Percentiles rank a stretch among this genome's conserved stretches.
phyloP scores from a whole-genome alignment of 1,140 invertebrate genomes.

The Diachasmimorpha longicaudata region DNA sequence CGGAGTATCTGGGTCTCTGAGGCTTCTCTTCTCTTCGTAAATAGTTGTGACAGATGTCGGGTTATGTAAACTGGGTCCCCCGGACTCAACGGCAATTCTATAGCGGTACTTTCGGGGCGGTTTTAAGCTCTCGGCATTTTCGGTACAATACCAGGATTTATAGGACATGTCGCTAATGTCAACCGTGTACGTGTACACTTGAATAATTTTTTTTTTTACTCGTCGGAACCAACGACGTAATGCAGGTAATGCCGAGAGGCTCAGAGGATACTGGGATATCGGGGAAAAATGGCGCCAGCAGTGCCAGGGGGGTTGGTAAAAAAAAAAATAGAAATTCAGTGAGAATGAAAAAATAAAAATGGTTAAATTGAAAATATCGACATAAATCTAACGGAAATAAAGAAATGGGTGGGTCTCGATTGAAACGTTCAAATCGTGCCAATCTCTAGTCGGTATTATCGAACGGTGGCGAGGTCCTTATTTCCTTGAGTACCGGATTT shows the following conservation, averaged over 20 bases:
- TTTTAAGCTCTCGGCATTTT: background rate
- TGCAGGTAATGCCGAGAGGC: background rate
- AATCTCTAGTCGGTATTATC: constrained; percentile 1
- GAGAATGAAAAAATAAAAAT: background rate
- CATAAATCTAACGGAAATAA: background rate
- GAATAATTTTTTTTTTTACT: background rate
- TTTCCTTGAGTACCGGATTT: constrained; percentile 1
- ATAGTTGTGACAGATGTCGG: constrained; percentile 10
- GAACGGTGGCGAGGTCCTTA: background rate
- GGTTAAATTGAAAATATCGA: background rate
- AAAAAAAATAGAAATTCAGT: background rate
- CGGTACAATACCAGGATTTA: background rate
- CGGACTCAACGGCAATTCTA: background rate
- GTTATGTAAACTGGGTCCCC: background rate
- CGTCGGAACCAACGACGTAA: background rate
- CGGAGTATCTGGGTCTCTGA: background rate
- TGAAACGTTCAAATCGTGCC: background rate
- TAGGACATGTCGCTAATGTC: constrained; percentile 6
- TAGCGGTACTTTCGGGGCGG: background rate
- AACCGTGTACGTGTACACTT: background rate
- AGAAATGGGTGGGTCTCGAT: background rate
- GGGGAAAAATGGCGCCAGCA: no score
- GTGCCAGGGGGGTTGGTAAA: background rate
- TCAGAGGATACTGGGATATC: no score
- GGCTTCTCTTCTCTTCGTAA: constrained; percentile 5